Evolutionary conservation across 1,140 invertebrate species (phyloP).

Genomic region (Vanessa atalanta): DNA sequence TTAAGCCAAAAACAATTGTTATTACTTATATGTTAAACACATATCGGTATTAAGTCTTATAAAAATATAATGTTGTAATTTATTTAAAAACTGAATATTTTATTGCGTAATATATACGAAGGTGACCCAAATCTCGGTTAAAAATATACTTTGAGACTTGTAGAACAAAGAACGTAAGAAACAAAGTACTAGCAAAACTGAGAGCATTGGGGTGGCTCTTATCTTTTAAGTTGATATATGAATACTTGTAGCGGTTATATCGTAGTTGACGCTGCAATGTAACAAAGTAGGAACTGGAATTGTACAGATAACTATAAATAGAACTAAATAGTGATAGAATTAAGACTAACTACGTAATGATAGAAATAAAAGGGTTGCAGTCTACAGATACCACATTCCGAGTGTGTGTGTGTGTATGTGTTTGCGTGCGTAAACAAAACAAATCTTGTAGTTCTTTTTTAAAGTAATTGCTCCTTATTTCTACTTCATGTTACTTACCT

Average conservation of each 20-base stretch:
- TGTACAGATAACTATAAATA: conserved; percentile 5
- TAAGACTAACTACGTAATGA: neutral
- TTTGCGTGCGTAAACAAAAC: no score
- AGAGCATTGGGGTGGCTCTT: conserved; percentile 31
- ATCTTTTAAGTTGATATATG: conserved; percentile 4
- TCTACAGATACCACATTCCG: no score
- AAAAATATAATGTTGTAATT: neutral
- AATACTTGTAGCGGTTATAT: neutral
- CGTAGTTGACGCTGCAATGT: neutral
- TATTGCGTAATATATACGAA: neutral
- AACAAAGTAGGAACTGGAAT: conserved; percentile 1
- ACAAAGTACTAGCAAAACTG: conserved; percentile 31
- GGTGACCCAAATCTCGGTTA: conserved; percentile 42
- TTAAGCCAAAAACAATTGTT: no score
- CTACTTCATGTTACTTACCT: no score
- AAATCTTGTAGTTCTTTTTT: no score
- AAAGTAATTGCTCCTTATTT: no score
- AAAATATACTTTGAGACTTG: conserved; percentile 34
- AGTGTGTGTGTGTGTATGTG: no score
- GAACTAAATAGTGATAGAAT: conserved; percentile 1
- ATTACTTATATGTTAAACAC: no score
- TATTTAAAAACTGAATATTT: neutral
- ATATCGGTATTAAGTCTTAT: neutral
- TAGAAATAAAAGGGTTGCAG: neutral
- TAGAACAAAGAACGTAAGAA: conserved; percentile 50